Percentiles rank a stretch among this genome's conserved stretches.
These are phyloP conservation scores for Latrodectus hesperus DNA, from an alignment of 2,888 invertebrate genomes.

Conservation along the genomic window DNA sequence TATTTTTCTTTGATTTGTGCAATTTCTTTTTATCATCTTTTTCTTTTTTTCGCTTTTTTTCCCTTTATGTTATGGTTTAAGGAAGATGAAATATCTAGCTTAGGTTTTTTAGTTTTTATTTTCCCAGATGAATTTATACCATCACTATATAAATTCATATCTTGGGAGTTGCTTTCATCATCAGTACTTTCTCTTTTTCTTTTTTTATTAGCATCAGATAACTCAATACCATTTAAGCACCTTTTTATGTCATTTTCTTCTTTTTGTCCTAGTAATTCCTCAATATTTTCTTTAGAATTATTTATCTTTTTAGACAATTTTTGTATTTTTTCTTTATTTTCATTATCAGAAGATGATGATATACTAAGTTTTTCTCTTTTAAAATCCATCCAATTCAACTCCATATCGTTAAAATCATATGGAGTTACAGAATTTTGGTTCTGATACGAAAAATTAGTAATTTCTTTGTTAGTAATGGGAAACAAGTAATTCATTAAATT, in stretches of 20 bases:
- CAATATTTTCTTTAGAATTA: background rate
- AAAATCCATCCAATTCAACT: background rate
- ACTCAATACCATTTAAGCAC: too few relatives aligned
- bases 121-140: background rate
- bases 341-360: too few relatives aligned
- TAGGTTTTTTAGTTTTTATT: background rate
- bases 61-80: background rate
- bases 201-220: too few relatives aligned
- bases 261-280: background rate
- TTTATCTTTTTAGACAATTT: too few relatives aligned
- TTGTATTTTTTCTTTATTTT: too few relatives aligned
- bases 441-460: background rate
- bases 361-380: background rate
- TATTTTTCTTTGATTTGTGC: background rate
- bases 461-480: background rate
- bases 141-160: too few relatives aligned
- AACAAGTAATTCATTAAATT: slow-evolving; percentile 25
- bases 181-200: too few relatives aligned
- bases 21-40: background rate
- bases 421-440: background rate
- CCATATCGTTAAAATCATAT: background rate
- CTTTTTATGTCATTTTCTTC: background rate
- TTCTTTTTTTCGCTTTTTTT: background rate
- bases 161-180: too few relatives aligned
- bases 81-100: background rate